Conservation (phyloP, 53 echinoderm and acorn worm genomes). For the Echinarachnius parma region DNA sequence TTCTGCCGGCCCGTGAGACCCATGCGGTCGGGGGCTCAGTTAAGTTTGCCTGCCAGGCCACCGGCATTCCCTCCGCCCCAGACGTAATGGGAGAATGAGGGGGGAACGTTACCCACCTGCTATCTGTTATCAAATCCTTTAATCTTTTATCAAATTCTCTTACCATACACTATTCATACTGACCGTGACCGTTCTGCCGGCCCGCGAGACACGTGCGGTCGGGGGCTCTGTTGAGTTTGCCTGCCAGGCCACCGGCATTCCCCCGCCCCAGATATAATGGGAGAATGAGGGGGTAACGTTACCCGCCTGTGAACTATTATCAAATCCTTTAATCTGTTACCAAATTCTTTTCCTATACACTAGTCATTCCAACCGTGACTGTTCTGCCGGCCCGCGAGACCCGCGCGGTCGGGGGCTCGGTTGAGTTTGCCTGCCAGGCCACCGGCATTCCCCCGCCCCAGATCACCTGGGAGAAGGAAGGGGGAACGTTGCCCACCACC, state of each 20-base stretch:
- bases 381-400: constrained; percentile 68
- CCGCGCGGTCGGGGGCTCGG: constrained; percentile 67
- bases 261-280: constrained; percentile 85
- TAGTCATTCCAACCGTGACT: constrained; percentile 80
- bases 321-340: too few relatives aligned
- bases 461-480: constrained; percentile 83
- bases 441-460: constrained; percentile 84
- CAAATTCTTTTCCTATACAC: too few relatives aligned
- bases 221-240: constrained; percentile 84
- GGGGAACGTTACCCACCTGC: constrained; percentile 70
- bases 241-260: constrained; percentile 76
- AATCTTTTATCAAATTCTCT: too few relatives aligned
- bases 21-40: constrained; percentile 74
- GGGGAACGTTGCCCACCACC: constrained; percentile 63
- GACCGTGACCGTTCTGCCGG: constrained; percentile 63
- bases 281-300: constrained; percentile 71
- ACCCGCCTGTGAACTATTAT: too few relatives aligned
- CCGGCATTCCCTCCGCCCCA: constrained; percentile 82
- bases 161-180: constrained; percentile 94
- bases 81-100: constrained; percentile 81
- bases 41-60: constrained; percentile 80
- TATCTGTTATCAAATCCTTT: too few relatives aligned
- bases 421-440: constrained; percentile 85
- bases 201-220: constrained; percentile 67
- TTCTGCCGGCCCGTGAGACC: constrained; percentile 64